Conservation (phyloP, 2,113 vertebrate species). For the Cavia porcellus region DNA sequence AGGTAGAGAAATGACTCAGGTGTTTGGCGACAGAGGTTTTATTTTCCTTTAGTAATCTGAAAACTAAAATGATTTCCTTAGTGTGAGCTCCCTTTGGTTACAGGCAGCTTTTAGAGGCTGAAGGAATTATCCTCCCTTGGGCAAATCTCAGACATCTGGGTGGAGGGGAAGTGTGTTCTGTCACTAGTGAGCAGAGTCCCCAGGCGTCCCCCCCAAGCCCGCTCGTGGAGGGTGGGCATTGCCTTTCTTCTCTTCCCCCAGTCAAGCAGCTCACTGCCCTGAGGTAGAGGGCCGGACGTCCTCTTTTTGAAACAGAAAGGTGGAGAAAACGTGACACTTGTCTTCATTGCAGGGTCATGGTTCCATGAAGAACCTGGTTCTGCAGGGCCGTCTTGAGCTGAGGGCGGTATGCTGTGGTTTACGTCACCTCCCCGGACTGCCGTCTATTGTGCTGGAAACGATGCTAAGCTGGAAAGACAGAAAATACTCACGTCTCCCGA, state of each 20-base stretch:
- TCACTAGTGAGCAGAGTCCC: not conserved
- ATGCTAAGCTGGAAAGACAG: conserved; percentile 34
- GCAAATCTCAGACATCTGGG: not conserved
- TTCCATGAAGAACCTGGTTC: not conserved
- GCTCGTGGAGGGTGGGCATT: not conserved
- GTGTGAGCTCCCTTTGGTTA: conserved; percentile 69
- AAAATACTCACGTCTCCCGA: conserved; percentile 3
- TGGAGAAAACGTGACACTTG: not conserved
- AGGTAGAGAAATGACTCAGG: conserved; percentile 81
- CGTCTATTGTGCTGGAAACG: not conserved
- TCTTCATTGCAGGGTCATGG: not conserved
- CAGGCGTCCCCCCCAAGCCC: not conserved
- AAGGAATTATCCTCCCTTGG: conserved; percentile 19
- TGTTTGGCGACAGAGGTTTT: conserved; percentile 81
- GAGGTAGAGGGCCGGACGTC: not conserved
- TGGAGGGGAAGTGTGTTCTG: not conserved
- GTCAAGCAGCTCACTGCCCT: not conserved
- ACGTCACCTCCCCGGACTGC: not conserved
- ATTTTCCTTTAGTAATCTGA: conserved; percentile 71
- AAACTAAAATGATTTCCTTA: conserved; percentile 72
- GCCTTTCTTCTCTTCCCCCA: not conserved
- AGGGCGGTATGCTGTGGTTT: not conserved
- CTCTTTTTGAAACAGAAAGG: not conserved
- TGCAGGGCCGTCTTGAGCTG: not conserved
- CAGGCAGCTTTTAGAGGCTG: conserved; percentile 54